Evolutionary conservation across 2,113 vertebrate species (phyloP).

Genomic region (Nerophis lumbriciformis): DNA sequence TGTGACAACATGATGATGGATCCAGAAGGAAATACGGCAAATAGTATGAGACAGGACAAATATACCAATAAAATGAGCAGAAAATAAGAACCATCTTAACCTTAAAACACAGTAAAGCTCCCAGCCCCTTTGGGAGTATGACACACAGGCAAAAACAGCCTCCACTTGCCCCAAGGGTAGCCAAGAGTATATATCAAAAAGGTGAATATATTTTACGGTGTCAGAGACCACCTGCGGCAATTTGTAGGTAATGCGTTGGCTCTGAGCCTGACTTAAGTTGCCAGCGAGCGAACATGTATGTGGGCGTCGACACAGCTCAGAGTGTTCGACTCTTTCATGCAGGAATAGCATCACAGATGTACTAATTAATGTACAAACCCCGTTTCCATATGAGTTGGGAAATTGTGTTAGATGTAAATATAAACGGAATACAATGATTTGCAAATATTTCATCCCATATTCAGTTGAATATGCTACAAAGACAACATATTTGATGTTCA

Average conservation of each 20-base stretch:
- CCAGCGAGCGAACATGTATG: constrained; percentile 50
- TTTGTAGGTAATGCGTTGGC: constrained; percentile 44
- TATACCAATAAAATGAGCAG: too few relatives aligned
- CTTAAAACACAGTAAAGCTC: too few relatives aligned
- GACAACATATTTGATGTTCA: too few relatives aligned
- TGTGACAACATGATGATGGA: background rate
- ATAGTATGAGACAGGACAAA: background rate
- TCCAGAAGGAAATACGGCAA: background rate
- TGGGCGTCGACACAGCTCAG: constrained; percentile 55
- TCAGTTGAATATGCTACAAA: too few relatives aligned
- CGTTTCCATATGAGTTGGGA: too few relatives aligned
- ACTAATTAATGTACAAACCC: constrained; percentile 14
- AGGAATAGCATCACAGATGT: constrained; percentile 30
- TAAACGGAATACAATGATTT: too few relatives aligned
- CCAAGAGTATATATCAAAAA: constrained; percentile 12
- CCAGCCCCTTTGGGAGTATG: background rate
- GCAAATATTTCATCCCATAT: too few relatives aligned
- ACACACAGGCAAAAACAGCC: background rate
- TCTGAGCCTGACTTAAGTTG: constrained; percentile 52
- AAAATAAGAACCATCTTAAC: too few relatives aligned
- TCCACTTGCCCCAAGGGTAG: background rate
- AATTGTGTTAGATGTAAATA: too few relatives aligned
- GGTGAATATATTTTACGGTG: constrained; percentile 27
- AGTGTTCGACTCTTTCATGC: constrained; percentile 24
- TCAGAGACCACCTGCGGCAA: constrained; percentile 41